phyloP scores from a whole-genome alignment of 2,888 invertebrate genomes.

The Orthosia gracilis region DNA sequence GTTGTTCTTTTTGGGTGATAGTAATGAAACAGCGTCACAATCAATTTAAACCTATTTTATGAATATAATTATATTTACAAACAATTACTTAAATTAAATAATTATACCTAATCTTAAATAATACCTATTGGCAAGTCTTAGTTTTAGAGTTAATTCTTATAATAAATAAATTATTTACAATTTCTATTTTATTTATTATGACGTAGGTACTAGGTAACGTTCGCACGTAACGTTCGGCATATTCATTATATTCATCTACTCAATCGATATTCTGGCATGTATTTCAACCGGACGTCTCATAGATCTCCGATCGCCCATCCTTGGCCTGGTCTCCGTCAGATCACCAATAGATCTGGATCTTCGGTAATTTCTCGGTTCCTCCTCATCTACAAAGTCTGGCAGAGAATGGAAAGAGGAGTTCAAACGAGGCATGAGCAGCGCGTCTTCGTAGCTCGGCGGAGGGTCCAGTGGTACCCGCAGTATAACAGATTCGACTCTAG shows the following conservation, averaged over 20 bases:
- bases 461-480: conserved; percentile 84
- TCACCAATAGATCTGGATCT: conserved; percentile 89
- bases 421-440: conserved; percentile 93
- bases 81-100: conserved; percentile 3
- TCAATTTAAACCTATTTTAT: conserved; percentile 26
- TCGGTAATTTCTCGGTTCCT: conserved; percentile 76
- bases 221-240: conserved; percentile 20
- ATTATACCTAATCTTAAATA: conserved; percentile 13
- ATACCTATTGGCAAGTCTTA: conserved; percentile 46
- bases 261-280: conserved; percentile 69
- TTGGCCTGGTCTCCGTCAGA: conserved; percentile 81
- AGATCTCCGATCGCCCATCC: conserved; percentile 82
- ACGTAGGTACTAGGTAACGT: background rate
- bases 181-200: background rate
- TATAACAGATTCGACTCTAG: conserved; percentile 79
- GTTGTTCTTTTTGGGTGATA: background rate
- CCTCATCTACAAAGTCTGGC: conserved; percentile 86
- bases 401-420: conserved; percentile 92
- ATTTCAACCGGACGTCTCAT: conserved; percentile 84
- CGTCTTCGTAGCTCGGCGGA: conserved; percentile 95
- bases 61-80: conserved; percentile 41
- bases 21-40: conserved; percentile 27
- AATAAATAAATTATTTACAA: conserved; percentile 41
- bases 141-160: conserved; percentile 39
- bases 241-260: conserved; percentile 4